Evolutionary conservation across 2,113 vertebrate genomes (phyloP), one percentile per base, ranked within the genome.

Genomic region (Ophiodon elongatus): DNA sequence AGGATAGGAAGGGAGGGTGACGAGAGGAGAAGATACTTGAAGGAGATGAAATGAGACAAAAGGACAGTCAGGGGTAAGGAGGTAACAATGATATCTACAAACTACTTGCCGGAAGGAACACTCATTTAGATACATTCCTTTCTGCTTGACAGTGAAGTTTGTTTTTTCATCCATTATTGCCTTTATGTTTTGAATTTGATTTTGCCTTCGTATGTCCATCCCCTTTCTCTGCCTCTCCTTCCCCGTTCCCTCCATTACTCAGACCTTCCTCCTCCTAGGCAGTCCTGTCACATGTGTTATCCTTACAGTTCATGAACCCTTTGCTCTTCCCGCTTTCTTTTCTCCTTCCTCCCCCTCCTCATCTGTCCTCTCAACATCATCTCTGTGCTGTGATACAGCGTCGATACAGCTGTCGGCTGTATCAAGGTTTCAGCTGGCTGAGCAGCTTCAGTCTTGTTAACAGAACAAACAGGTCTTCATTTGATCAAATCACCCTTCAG

Each of bases 41-140:
- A 76, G 56, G 54, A 82, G 67, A 88, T 78, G 43, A 82, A 64
- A 76, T 59, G 39, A 73, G 76, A 79, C 52, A 67, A 71, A 82
- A 85, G 68, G 57, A 82, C 79, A 81, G 60, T 81, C 70, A 43
- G 39, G n/a, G 82, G 79, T 80, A 54, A 82, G 41, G 21, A 71
- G 73, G 74, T 73, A 85, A 79, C 73, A 71, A 69, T 84, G 82
- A 89, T 87, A 79, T 72, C 79, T 69, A 70, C 86, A 85, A 92
- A 87, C 67, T 71, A 57, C 64, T 80, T 54, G 47, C 76, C 17
- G 2, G 31, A 74, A 81, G 76, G 71, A 74, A 57, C 37, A 19
- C 67, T 85, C 67, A 31, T 86, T 73, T 76, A 43, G 63, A 82
- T 76, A 23, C 47, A 73, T 71, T 64, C 0, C 14, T 17, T 6